Base-by-base conservation (phyloP, 1,140 invertebrate species). In the Eufriesea mexicana region DNA sequence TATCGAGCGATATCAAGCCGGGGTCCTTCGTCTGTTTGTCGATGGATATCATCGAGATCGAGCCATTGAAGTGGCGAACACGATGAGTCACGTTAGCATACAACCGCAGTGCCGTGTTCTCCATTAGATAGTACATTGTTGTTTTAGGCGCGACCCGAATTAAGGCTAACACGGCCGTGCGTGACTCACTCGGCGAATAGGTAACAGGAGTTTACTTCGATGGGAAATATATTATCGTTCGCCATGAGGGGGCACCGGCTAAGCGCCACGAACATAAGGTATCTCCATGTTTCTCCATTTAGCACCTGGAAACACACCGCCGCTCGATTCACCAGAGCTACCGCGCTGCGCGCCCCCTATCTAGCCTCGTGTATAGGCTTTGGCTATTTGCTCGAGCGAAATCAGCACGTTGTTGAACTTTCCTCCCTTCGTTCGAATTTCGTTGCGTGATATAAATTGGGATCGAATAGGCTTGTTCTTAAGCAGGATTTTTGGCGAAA, bases 21-120 rank as follows among this genome's bases (percentile, higher is more conserved):
- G 25, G 59, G 67, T 54, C 75, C 78, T 67, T 61, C 55, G 35
- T 54, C 9, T 88, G 86, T 88, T 88, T 88, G 61, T 57, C 72
- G 9, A 76, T 64, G 86, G 72, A 68, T 88, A 85, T 79, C 75
- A 59, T n/a, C 73, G 61, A 83, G 74, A 85, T 83, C 79, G 86
- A 73, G 66, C 35, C 67, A 71, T 82, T 71, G 42, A 79, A 79
- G 79, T 82, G 54, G 61, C 77, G 86, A 71, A 76, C 86, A 85
- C 64, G 75, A 85, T 88, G 87, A 88, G 86, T 88, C 87, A 88
- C 87, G 83, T 88, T 87, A 75, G 83, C 87, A 88, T 83, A 88
- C 84, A 88, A 85, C 83, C 86, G 71, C 75, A 71, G 64, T 76
- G 57, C 75, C 83, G 70, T 85, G 83, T 88, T 88, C 79, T 88